These are phyloP conservation scores for Paraplagusia blochii DNA, from an alignment of 2,113 vertebrate genomes.

Conservation along the genomic window DNA sequence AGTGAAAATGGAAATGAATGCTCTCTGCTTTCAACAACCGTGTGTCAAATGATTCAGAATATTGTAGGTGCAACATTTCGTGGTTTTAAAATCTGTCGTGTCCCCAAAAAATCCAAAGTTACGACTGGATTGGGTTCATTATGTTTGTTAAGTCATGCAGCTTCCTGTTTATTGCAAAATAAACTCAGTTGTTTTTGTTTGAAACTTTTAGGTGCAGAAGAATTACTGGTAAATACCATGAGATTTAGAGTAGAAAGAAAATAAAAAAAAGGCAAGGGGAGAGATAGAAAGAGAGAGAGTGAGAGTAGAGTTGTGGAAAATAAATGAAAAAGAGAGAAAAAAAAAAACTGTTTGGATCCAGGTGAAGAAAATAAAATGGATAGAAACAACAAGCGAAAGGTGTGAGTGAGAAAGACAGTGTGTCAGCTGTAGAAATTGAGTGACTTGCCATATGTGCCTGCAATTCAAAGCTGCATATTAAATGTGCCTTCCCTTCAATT, in stretches of 20 bases:
- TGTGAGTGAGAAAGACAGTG: not conserved
- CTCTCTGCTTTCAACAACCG: too few relatives aligned
- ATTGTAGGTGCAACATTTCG: too few relatives aligned
- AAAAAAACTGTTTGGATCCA: not conserved
- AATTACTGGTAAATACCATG: too few relatives aligned
- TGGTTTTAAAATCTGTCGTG: too few relatives aligned
- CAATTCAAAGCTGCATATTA: slow-evolving; percentile 39
- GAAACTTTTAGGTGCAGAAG: too few relatives aligned
- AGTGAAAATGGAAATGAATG: too few relatives aligned
- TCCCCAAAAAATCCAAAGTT: too few relatives aligned
- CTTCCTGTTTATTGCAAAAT: too few relatives aligned
- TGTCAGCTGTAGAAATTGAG: not conserved
- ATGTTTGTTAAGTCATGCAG: too few relatives aligned
- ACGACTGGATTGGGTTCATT: too few relatives aligned
- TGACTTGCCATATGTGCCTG: slow-evolving; percentile 7
- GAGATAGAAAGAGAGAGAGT: not conserved
- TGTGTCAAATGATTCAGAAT: too few relatives aligned
- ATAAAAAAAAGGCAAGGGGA: not conserved
- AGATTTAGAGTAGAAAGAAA: not conserved
- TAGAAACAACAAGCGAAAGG: not conserved
- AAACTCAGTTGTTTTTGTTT: too few relatives aligned
- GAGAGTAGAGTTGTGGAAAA: not conserved
- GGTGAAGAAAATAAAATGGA: not conserved
- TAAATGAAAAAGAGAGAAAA: not conserved
- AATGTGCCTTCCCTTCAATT: slow-evolving; percentile 21